Evolutionary conservation across 2,797 vertebrate genomes (phyloP).

Genomic region (Cyclopterus lumpus): DNA sequence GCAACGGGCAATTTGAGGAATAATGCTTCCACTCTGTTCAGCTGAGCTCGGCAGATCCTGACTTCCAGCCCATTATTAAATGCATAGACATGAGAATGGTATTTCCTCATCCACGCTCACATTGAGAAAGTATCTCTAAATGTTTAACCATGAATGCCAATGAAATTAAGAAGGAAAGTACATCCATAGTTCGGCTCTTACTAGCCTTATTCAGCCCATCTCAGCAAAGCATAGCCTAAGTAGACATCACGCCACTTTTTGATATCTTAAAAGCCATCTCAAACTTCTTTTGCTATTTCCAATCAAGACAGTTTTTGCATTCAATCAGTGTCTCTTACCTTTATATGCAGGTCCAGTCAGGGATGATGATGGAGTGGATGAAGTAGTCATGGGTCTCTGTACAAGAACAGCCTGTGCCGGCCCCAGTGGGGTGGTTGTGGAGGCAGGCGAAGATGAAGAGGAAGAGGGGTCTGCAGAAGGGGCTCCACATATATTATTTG

Average conservation of each 20-base stretch:
- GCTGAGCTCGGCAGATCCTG: neutral
- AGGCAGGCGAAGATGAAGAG: constrained; percentile 20
- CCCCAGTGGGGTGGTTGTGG: constrained; percentile 40
- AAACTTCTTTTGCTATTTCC: neutral
- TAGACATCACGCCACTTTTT: neutral
- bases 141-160: neutral
- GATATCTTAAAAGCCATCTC: neutral
- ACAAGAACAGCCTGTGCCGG: constrained; percentile 28
- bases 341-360: constrained; percentile 40
- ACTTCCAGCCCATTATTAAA: neutral
- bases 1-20: neutral
- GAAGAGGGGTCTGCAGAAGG: constrained; percentile 43
- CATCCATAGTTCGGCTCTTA: neutral
- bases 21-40: neutral
- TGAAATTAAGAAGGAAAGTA: neutral
- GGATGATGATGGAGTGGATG: constrained; percentile 31
- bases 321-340: constrained; percentile 66
- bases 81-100: neutral
- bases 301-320: neutral
- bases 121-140: neutral
- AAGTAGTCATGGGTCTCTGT: constrained; percentile 47
- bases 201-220: neutral
- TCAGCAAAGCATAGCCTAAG: neutral
- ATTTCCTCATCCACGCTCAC: neutral
- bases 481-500: constrained; percentile 88